Evolutionary conservation across 1,140 invertebrate genomes (phyloP).

Genomic region (Dreissena polymorpha): DNA sequence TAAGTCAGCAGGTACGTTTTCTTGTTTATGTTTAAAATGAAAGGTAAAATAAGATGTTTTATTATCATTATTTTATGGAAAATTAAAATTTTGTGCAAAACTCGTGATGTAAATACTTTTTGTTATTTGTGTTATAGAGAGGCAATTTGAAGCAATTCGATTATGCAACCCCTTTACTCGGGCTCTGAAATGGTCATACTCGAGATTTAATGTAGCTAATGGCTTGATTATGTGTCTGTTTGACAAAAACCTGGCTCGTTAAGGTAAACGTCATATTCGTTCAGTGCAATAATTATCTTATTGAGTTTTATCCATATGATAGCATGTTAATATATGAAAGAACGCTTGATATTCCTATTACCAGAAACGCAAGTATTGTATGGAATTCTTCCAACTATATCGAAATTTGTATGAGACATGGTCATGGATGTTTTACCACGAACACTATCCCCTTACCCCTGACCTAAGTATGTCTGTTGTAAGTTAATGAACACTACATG

Average conservation of each 20-base stretch:
- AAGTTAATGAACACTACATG: not conserved
- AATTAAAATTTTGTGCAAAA: too few species aligned
- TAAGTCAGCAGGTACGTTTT: constrained; percentile 17
- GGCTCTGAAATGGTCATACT: too few species aligned
- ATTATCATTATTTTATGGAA: too few species aligned
- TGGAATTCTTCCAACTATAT: too few species aligned
- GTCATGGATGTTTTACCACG: too few species aligned
- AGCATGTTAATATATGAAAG: not conserved
- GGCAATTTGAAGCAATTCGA: too few species aligned
- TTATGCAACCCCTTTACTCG: too few species aligned
- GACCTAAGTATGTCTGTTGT: not conserved
- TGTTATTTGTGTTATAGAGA: too few species aligned
- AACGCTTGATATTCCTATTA: not conserved
- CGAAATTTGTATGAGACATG: too few species aligned
- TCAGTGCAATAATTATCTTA: not conserved
- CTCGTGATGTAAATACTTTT: too few species aligned
- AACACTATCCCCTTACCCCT: not conserved
- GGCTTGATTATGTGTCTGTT: not conserved
- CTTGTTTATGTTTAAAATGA: not conserved
- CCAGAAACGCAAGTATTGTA: not conserved
- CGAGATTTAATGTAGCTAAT: not conserved
- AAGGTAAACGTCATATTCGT: not conserved
- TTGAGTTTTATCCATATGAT: not conserved
- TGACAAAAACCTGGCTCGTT: not conserved
- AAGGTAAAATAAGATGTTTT: too few species aligned